A percentile compares a stretch with the other conserved stretches of the same genome.
phyloP scores from a whole-genome alignment of 2,113 vertebrate genomes.

The Suricata suricatta region DNA sequence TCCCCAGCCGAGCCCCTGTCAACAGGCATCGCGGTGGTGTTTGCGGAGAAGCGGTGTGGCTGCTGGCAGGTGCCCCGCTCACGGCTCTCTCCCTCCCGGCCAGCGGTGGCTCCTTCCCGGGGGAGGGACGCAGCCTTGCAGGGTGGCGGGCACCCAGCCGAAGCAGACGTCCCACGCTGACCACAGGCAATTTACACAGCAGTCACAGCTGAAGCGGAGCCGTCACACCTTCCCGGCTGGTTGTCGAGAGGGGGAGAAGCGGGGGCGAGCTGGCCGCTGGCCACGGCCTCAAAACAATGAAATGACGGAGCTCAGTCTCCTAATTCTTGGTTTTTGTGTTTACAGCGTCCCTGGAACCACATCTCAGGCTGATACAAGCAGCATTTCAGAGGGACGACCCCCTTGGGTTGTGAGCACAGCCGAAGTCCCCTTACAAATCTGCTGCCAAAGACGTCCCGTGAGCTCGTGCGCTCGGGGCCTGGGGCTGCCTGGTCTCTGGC shows the following conservation, averaged over 20 bases:
- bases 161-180: background rate
- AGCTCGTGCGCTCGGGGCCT: accelerated
- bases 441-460: accelerated
- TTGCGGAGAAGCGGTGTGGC: background rate
- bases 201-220: background rate
- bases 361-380: accelerated
- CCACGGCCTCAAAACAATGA: background rate
- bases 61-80: accelerated
- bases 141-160: background rate
- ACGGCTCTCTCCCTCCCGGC: background rate
- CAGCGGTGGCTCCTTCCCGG: no score
- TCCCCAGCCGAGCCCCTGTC: background rate
- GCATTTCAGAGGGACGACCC: background rate
- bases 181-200: background rate
- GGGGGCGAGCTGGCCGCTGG: no score
- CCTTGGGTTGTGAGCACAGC: background rate
- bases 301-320: background rate
- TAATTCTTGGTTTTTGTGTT: background rate
- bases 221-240: background rate
- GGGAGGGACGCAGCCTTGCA: background rate
- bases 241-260: no score
- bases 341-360: background rate
- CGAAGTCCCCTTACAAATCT: background rate
- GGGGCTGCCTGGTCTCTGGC: background rate
- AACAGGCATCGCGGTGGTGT: no score